These are phyloP conservation scores for Galeopsomyia nigrocyanea DNA, from an alignment of 2,888 invertebrate species.

Conservation along the genomic window DNA sequence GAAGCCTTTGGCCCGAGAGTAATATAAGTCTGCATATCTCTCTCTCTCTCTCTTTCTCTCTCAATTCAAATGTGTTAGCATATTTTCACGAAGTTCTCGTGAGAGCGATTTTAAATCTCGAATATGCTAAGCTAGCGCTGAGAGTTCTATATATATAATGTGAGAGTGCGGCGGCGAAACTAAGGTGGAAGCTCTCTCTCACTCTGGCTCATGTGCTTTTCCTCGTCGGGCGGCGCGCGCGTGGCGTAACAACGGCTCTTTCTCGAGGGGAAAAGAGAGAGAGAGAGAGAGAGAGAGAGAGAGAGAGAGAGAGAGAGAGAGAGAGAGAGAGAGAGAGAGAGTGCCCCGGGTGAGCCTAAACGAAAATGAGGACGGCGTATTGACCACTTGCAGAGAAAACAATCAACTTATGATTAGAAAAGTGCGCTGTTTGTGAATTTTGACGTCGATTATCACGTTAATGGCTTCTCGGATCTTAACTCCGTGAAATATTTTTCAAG, in stretches of 20 bases:
- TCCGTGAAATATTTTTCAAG: constrained; percentile 2
- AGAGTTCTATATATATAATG: constrained; percentile 17
- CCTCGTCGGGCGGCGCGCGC: constrained; percentile 7
- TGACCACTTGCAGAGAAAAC: constrained; percentile 31
- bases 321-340: too few relatives aligned
- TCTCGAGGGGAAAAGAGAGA: constrained; percentile 13
- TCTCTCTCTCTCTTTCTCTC: too few relatives aligned
- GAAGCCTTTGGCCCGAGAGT: too few relatives aligned
- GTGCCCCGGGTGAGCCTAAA: neutral
- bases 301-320: neutral
- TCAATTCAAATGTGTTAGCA: too few relatives aligned
- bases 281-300: too few relatives aligned
- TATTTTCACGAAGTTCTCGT: too few relatives aligned
- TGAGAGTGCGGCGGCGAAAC: neutral
- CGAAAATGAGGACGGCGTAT: constrained; percentile 29
- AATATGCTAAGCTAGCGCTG: neutral
- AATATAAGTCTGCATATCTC: too few relatives aligned
- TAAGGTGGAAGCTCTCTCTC: constrained; percentile 7
- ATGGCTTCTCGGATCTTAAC: constrained; percentile 5
- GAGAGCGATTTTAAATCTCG: too few relatives aligned
- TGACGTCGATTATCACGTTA: neutral
- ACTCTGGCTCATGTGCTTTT: constrained; percentile 19
- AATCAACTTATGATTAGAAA: constrained; percentile 35
- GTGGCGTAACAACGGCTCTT: constrained; percentile 23
- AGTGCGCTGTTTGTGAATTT: constrained; percentile 13